Conservation (phyloP, 2,888 invertebrate species). For the Cancer borealis region DNA sequence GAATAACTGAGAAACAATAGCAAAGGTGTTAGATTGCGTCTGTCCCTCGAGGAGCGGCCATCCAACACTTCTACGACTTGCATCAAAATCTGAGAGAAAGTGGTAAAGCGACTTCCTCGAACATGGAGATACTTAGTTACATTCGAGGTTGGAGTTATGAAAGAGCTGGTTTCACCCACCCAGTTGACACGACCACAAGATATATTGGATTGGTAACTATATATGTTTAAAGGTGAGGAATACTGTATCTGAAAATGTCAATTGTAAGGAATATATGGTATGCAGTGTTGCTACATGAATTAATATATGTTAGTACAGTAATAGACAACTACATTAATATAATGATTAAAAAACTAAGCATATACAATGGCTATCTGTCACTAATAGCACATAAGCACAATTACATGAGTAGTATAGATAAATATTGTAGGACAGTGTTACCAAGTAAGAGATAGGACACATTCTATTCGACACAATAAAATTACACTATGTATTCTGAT, state of each 20-base stretch:
- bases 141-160: background rate
- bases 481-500: too few relatives aligned
- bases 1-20: too few relatives aligned
- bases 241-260: background rate
- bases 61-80: background rate
- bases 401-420: too few relatives aligned
- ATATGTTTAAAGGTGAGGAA: background rate
- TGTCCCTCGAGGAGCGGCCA: background rate
- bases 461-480: too few relatives aligned
- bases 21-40: background rate
- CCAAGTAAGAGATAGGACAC: too few relatives aligned
- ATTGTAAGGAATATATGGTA: background rate
- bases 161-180: background rate
- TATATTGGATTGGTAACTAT: background rate
- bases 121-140: background rate
- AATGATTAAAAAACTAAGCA: too few relatives aligned
- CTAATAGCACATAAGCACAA: too few relatives aligned
- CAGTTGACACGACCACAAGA: background rate
- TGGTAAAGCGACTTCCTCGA: background rate
- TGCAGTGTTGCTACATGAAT: too few relatives aligned
- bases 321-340: too few relatives aligned
- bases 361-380: too few relatives aligned
- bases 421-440: too few relatives aligned
- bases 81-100: background rate
- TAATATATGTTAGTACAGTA: background rate